phyloP scores from a whole-genome alignment of 2,113 vertebrate genomes.

The Psilopsiagon aurifrons region DNA sequence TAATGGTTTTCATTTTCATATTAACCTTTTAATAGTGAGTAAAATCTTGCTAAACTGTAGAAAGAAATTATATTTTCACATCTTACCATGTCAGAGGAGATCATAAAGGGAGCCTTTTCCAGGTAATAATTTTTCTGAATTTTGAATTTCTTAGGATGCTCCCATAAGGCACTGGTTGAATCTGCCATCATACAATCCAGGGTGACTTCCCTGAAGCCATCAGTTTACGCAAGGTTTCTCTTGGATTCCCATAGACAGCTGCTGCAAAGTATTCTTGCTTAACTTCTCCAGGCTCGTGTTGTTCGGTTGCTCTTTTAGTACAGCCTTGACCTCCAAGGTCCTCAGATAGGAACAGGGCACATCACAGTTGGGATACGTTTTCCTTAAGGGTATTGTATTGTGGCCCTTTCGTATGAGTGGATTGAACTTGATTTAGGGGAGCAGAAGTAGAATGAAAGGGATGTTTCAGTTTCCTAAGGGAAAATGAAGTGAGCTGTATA shows the following conservation, averaged over 20 bases:
- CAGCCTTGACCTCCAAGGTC: constrained; percentile 43
- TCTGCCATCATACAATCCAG: neutral
- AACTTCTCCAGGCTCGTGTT: neutral
- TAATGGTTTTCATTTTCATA: constrained; percentile 32
- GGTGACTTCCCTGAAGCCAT: neutral
- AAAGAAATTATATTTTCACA: neutral
- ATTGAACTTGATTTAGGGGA: constrained; percentile 52
- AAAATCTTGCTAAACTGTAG: constrained; percentile 19
- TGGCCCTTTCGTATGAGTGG: constrained; percentile 31
- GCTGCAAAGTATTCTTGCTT: constrained; percentile 19
- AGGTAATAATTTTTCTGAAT: neutral
- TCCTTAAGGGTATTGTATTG: constrained; percentile 41
- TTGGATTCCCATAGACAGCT: neutral
- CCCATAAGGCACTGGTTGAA: neutral
- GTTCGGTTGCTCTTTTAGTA: constrained; percentile 37
- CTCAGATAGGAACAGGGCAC: constrained; percentile 10
- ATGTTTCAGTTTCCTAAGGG: constrained; percentile 55
- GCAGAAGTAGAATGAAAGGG: constrained; percentile 37
- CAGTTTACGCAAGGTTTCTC: neutral
- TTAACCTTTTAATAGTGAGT: constrained; percentile 28
- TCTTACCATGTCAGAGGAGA: neutral
- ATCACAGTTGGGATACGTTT: constrained; percentile 18
- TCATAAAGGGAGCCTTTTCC: neutral
- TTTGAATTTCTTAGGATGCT: neutral
- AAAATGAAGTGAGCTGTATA: constrained; percentile 37